Percentiles rank a stretch among this genome's conserved stretches.
Conservation (phyloP, 1,140 invertebrate genomes). For the Tetragonula clypearis region DNA sequence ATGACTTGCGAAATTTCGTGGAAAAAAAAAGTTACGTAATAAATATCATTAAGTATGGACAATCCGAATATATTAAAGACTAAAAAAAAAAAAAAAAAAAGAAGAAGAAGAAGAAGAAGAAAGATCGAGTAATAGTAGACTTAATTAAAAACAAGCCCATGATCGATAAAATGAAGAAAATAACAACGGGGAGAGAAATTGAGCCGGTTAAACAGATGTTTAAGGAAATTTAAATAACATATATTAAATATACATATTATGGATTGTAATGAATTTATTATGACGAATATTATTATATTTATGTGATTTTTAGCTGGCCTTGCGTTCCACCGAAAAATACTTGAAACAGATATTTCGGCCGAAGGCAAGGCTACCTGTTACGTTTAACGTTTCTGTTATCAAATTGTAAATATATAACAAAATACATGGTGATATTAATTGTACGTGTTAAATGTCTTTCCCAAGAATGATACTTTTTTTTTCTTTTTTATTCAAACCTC, state of each 20-base stretch:
- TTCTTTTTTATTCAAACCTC: background rate
- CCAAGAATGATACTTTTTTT: background rate
- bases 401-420: slow-evolving; percentile 78
- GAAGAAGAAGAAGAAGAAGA: slow-evolving; percentile 40
- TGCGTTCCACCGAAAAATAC: slow-evolving; percentile 60
- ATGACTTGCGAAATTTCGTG: slow-evolving; percentile 51
- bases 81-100: slow-evolving; percentile 37
- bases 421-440: slow-evolving; percentile 72
- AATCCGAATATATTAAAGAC: slow-evolving; percentile 70
- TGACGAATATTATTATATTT: slow-evolving; percentile 69
- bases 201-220: slow-evolving; percentile 58
- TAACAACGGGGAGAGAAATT: slow-evolving; percentile 29
- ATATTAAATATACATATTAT: slow-evolving; percentile 68
- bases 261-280: slow-evolving; percentile 71
- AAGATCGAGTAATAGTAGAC: slow-evolving; percentile 58
- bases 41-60: slow-evolving; percentile 74
- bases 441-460: slow-evolving; percentile 40
- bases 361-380: slow-evolving; percentile 70
- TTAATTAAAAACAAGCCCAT: slow-evolving; percentile 39
- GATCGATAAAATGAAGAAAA: slow-evolving; percentile 5
- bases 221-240: slow-evolving; percentile 65
- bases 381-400: slow-evolving; percentile 74
- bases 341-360: slow-evolving; percentile 56
- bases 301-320: slow-evolving; percentile 70
- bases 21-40: slow-evolving; percentile 53